Evolutionary conservation across 2,113 vertebrate genomes (phyloP), one percentile per base, ranked within the genome.

Genomic region (Conger conger): DNA sequence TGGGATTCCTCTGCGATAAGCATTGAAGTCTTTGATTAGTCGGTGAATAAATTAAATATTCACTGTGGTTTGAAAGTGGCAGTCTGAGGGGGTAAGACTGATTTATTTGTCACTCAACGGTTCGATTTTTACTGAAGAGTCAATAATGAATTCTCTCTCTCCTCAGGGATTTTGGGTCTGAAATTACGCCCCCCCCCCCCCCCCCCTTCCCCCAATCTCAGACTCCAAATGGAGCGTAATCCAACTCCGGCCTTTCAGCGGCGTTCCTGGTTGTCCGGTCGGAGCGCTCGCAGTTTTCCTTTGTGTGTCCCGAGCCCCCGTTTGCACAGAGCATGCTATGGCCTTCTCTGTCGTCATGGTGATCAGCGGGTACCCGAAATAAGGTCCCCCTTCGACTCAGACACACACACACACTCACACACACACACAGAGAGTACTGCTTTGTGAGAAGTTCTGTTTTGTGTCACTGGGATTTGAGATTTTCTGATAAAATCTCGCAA

Each of bases 261-360:
- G 57, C 4, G 57, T 2, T 63, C 57, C 45, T 1, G 23, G 4
- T 27, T 2, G 57, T 20, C 2, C 4, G 57, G 1, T 18, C 2
- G 23, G 57, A 13, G 54, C 53, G 76, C 42, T 78, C 76, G 79
- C 83, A 38, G 83, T 23, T 27, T 13, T 5, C 35, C 76, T 20
- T n/a, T 38, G 42, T 33, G 20, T 73, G 27, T 2, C n/a, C 27
- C 9, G 1, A 2, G 42, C 73, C 45, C 1, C 76, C 20, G 35
- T 83, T 83, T 53, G 82, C 82, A 83, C 78, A 30, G 45, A 78
- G 82, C 68, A 78, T 83, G 82, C 36, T 42, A 57, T 50, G 20
- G 30, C 45, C 50, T 30, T 50, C n/a, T 33, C 80, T 81, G n/a
- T 17, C 8, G 57, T 63, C 23, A 63, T 63, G 57, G 57, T 63